These are phyloP conservation scores for Iphiclides podalirius DNA, from an alignment of 2,888 invertebrate genomes.

Conservation along the genomic window DNA sequence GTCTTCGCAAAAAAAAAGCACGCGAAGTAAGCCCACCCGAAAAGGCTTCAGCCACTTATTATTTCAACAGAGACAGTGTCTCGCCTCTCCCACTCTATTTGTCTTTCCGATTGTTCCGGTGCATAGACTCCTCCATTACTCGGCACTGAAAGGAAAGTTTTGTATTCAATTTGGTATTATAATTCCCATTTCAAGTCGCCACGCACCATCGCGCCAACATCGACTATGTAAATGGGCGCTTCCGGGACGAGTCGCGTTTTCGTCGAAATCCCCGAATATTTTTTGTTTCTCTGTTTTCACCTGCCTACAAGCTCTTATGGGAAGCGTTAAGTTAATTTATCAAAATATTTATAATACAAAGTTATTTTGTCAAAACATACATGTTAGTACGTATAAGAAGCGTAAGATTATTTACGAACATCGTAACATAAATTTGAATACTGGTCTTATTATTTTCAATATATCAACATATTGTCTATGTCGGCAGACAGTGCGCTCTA, in stretches of 20 bases:
- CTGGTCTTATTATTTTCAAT: too few relatives aligned
- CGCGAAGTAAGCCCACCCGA: conserved; percentile 66
- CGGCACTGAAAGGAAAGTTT: conserved; percentile 81
- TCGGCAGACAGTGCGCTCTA: neutral
- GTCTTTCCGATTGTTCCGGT: conserved; percentile 80
- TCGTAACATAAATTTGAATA: too few relatives aligned
- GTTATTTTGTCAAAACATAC: too few relatives aligned
- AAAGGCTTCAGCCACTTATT: conserved; percentile 77
- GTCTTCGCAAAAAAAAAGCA: conserved; percentile 61
- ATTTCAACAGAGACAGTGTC: conserved; percentile 74
- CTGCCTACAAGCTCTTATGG: conserved; percentile 32
- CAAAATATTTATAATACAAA: too few relatives aligned
- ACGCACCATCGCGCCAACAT: conserved; percentile 79
- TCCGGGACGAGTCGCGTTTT: conserved; percentile 73
- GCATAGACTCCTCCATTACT: conserved; percentile 80
- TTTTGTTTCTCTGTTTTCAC: conserved; percentile 42
- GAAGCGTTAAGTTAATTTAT: too few relatives aligned
- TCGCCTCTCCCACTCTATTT: conserved; percentile 74
- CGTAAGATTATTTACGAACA: too few relatives aligned
- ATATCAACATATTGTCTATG: too few relatives aligned
- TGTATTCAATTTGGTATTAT: conserved; percentile 82
- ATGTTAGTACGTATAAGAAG: too few relatives aligned
- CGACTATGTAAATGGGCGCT: conserved; percentile 78
- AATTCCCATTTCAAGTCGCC: conserved; percentile 80
- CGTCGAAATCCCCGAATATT: conserved; percentile 57